Conservation (phyloP, 2,113 vertebrate species). For the Pholis gunnellus region DNA sequence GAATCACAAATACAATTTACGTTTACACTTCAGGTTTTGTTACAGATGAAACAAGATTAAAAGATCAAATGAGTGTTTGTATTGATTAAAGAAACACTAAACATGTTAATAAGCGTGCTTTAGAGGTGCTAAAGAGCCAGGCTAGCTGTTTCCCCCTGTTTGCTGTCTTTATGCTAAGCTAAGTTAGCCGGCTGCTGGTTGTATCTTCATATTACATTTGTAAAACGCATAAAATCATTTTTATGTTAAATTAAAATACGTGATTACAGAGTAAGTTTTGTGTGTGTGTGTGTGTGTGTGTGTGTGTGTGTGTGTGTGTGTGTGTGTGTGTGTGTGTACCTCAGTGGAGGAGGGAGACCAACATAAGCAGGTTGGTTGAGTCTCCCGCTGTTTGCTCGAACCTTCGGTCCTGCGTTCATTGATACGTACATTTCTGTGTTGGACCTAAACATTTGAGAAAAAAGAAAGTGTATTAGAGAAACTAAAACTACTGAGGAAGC, state of each 20-base stretch:
- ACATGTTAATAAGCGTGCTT: neutral
- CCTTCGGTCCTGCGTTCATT: constrained; percentile 58
- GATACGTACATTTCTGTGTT: constrained; percentile 56
- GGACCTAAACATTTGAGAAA: constrained; percentile 35
- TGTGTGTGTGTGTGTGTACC: constrained; percentile 57
- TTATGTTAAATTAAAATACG: neutral
- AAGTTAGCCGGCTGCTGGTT: neutral
- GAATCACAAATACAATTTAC: neutral
- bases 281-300: neutral
- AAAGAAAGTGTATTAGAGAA: neutral
- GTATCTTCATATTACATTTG: neutral
- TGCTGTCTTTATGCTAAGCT: neutral
- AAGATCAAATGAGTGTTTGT: neutral
- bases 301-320: neutral
- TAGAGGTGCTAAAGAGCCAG: too few relatives aligned
- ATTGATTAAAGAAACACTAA: neutral
- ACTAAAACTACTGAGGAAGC: neutral
- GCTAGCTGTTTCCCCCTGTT: neutral
- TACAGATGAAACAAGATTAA: neutral
- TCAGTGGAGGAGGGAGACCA: constrained; percentile 78
- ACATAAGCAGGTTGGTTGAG: constrained; percentile 76
- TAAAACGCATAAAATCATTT: neutral
- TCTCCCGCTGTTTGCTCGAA: constrained; percentile 64
- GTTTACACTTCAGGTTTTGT: neutral
- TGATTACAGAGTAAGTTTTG: neutral